phyloP scores from a whole-genome alignment of 2,888 invertebrate species.

The Heliconius sara region DNA sequence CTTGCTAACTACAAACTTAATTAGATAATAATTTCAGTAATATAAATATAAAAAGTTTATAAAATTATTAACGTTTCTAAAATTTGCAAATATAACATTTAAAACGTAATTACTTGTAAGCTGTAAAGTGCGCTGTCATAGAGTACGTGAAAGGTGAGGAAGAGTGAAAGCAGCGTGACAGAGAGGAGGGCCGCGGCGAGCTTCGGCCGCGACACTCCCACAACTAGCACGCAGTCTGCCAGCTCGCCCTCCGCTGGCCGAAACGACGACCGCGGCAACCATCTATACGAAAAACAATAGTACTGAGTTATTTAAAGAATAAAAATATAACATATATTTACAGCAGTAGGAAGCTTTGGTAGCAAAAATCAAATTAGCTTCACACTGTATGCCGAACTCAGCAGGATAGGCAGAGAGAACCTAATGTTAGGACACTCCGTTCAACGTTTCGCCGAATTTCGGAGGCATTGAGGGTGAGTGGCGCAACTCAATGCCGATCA shows the following conservation, averaged over 20 bases:
- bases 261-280: conserved; percentile 92
- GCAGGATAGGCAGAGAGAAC: too few species aligned
- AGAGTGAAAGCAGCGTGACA: conserved; percentile 91
- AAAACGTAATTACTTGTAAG: conserved; percentile 81
- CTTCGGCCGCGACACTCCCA: conserved; percentile 93
- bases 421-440: too few species aligned
- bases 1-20: not conserved
- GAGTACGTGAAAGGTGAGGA: conserved; percentile 92
- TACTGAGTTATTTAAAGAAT: not conserved
- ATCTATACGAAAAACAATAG: conserved; percentile 80
- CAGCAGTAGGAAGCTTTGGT: not conserved
- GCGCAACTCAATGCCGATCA: too few species aligned
- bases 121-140: conserved; percentile 94
- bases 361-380: too few species aligned
- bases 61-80: too few species aligned
- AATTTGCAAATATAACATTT: not conserved
- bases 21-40: not conserved
- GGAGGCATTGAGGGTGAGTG: too few species aligned
- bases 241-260: conserved; percentile 92
- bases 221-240: conserved; percentile 92
- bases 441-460: too few species aligned
- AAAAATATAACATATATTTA: too few species aligned
- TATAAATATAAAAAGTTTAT: not conserved
- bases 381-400: too few species aligned
- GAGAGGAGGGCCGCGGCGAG: conserved; percentile 91